Base-by-base conservation (phyloP, 2,797 vertebrate genomes). In the Gouania willdenowi region DNA sequence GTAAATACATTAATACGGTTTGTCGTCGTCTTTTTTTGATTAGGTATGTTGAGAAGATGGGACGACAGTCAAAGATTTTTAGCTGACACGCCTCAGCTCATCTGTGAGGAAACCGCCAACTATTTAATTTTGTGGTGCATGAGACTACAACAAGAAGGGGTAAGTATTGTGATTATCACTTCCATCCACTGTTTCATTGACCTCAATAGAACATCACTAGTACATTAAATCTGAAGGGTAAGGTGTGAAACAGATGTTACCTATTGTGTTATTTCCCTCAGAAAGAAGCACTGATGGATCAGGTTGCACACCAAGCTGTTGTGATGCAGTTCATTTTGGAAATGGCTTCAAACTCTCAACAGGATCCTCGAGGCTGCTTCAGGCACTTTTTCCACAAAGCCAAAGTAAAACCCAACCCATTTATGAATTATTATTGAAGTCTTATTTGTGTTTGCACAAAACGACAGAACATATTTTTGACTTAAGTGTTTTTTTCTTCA, bases 291-390 rank as follows among this genome's bases (percentile, higher is more conserved):
- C 66, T 99, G 45, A 98, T 99, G 97, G 93, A 94, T 76, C 95
- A 99, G 86, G 90, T 99, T 65, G 97, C 97, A 9, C 95, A 99
- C 60, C 97, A 99, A 81, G 93, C 93, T 31, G 92, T 99, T 12
- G 97, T 91, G 31, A 95, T 97, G 94, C 95, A 98, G 76, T 99
- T 99, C 79, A 98, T 99, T 73, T 89, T 98, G 83, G 94, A 98
- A 88, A 95, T 96, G 93, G 95, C 93, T 14, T 90, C 83, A 48
- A 94, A 79, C 57, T 88, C 89, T 57, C 91, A 93, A 63, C 90
- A 93, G 78, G 97, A 98, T 81, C 96, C 97, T 31, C 82, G 95
- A 43, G 92, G 93, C 44, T 96, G 94, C 83, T 99, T 98, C 82
- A 90, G 96, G 58, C 89, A 95, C 31, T 99, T 99, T 86, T 99